These are phyloP conservation scores for Gasterosteus nipponicus DNA, from an alignment of 2,113 vertebrate species.

Conservation along the genomic window DNA sequence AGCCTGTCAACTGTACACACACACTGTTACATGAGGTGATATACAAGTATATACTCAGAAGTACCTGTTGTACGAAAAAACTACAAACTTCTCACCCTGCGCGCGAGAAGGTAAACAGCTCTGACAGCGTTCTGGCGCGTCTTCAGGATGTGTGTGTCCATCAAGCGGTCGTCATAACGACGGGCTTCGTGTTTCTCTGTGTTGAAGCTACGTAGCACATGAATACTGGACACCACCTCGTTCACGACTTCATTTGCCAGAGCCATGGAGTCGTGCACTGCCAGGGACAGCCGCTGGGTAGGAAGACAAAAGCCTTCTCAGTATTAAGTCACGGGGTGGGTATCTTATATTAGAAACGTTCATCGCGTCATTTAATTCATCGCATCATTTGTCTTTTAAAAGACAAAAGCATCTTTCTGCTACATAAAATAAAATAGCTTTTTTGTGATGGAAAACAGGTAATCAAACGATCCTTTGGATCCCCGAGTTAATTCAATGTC, in stretches of 20 bases:
- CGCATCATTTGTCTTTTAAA: neutral
- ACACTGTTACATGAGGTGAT: neutral
- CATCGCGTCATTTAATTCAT: neutral
- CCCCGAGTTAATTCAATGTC: neutral
- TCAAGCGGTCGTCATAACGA: slow-evolving; percentile 79
- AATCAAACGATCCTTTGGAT: neutral
- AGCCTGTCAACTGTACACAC: slow-evolving; percentile 69
- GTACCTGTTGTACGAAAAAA: neutral
- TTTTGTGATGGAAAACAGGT: neutral
- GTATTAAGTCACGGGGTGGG: neutral
- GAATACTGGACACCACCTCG: slow-evolving; percentile 82
- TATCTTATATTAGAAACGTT: neutral
- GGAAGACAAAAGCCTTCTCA: neutral
- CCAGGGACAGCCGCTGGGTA: slow-evolving; percentile 65
- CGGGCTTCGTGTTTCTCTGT: slow-evolving; percentile 76
- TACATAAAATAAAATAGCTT: neutral
- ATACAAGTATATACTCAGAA: neutral
- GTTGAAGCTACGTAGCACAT: slow-evolving; percentile 84
- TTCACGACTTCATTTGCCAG: slow-evolving; percentile 77
- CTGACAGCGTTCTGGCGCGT: slow-evolving; percentile 60
- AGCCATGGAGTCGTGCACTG: slow-evolving; percentile 83
- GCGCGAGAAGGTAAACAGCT: slow-evolving; percentile 73
- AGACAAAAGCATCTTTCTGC: neutral
- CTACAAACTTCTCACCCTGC: slow-evolving; percentile 74
- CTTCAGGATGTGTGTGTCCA: slow-evolving; percentile 75